Percentiles rank a stretch among this genome's conserved stretches.
phyloP scores from a whole-genome alignment of 2,113 vertebrate species.

The Ancistrus triradiatus region DNA sequence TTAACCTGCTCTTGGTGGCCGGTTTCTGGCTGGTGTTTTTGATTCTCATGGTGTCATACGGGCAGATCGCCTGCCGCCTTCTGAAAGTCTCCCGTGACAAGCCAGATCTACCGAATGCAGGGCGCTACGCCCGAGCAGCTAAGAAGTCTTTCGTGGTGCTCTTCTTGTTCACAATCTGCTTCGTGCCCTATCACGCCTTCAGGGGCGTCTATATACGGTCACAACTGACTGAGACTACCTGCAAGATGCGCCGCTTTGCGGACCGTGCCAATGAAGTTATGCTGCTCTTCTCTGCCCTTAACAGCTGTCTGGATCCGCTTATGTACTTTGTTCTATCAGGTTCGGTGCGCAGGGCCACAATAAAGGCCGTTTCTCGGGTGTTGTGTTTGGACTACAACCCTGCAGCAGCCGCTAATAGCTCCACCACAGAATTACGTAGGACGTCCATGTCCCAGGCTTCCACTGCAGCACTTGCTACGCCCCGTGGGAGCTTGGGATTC shows the following conservation, averaged over 20 bases:
- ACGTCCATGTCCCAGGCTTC: slow-evolving; percentile 21
- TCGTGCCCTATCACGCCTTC: slow-evolving; percentile 83
- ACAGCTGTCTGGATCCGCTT: slow-evolving; percentile 89
- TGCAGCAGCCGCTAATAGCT: slow-evolving; percentile 60
- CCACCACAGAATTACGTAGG: slow-evolving; percentile 69
- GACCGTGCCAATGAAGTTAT: slow-evolving; percentile 81
- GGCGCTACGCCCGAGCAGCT: slow-evolving; percentile 72
- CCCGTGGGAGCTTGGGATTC: slow-evolving; percentile 1
- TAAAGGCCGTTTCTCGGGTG: slow-evolving; percentile 61
- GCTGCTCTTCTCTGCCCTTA: slow-evolving; percentile 81
- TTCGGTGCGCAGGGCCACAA: slow-evolving; percentile 77
- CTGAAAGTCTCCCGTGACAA: slow-evolving; percentile 68
- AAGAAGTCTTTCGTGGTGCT: slow-evolving; percentile 88
- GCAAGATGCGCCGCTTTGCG: slow-evolving; percentile 63
- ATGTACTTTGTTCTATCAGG: slow-evolving; percentile 90
- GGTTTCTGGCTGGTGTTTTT: slow-evolving; percentile 83
- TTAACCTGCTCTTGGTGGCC: slow-evolving; percentile 71
- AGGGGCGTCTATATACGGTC: slow-evolving; percentile 78
- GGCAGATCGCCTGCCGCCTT: slow-evolving; percentile 80
- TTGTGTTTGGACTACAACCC: slow-evolving; percentile 51
- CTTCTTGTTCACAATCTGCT: slow-evolving; percentile 84
- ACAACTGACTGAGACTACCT: slow-evolving; percentile 68
- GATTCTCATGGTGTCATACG: slow-evolving; percentile 76
- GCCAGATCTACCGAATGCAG: slow-evolving; percentile 77
- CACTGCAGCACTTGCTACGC: neutral